Conservation (phyloP, 2,113 vertebrate species). For the Cnemophilus loriae region DNA sequence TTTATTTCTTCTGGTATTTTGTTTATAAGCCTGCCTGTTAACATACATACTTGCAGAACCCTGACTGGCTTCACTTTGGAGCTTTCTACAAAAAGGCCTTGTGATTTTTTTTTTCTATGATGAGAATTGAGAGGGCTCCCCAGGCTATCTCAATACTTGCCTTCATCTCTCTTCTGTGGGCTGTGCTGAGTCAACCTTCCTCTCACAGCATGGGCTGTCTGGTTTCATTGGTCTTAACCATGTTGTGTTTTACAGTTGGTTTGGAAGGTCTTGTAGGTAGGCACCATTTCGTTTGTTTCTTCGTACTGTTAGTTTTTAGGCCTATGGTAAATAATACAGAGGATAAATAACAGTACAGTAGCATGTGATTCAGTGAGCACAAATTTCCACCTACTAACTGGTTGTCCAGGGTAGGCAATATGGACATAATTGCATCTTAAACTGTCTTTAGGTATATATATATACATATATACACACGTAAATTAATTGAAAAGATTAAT, state of each 20-base stretch:
- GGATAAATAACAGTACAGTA: not conserved
- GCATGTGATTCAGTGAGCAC: not conserved
- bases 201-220: not conserved
- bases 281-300: not conserved
- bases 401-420: not conserved
- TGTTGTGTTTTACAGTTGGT: not conserved
- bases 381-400: not conserved
- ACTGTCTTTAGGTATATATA: not conserved
- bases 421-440: not conserved
- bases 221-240: not conserved
- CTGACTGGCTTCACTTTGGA: rapidly evolving
- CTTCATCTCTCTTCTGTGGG: not conserved
- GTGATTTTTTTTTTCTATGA: not conserved
- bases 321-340: not conserved
- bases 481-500: not conserved
- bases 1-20: not conserved
- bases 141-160: not conserved
- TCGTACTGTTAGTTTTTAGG: not conserved
- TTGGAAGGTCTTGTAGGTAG: not conserved
- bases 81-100: not conserved
- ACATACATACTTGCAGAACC: not conserved
- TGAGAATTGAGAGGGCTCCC: not conserved
- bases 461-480: not conserved
- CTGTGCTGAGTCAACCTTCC: not conserved
- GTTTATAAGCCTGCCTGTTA: not conserved